phyloP scores from a whole-genome alignment of 2,113 vertebrate genomes.

The Eretmochelys imbricata region DNA sequence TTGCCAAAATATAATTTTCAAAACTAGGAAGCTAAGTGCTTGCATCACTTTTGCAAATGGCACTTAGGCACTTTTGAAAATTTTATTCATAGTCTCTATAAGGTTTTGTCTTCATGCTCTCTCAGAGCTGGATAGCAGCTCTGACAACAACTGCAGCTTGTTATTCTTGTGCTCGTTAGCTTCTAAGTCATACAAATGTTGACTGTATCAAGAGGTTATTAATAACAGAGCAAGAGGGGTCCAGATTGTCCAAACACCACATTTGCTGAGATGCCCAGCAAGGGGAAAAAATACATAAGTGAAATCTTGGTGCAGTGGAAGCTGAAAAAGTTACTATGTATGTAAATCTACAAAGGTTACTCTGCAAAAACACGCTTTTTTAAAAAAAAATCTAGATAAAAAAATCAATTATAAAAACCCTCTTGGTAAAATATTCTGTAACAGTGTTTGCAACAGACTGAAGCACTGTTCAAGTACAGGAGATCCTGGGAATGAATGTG shows the following conservation, averaged over 20 bases:
- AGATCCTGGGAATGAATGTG: conserved; percentile 51
- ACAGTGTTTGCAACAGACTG: background rate
- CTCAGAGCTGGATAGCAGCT: conserved; percentile 14
- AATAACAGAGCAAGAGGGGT: conserved; percentile 61
- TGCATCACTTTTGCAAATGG: background rate
- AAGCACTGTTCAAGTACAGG: background rate
- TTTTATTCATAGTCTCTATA: conserved; percentile 46
- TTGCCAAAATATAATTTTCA: conserved; percentile 11
- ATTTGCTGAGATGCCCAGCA: conserved; percentile 59
- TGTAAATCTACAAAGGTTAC: conserved; percentile 48
- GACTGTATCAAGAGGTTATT: conserved; percentile 56
- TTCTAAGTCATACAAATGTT: conserved; percentile 37
- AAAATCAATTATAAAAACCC: background rate
- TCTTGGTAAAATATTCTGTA: conserved; percentile 22
- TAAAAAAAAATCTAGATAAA: background rate
- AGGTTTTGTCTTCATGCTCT: background rate
- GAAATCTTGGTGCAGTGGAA: conserved; percentile 56
- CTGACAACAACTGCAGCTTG: conserved; percentile 27
- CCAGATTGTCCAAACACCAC: conserved; percentile 58
- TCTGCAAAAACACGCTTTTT: background rate
- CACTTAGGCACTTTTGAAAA: background rate
- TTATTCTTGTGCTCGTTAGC: conserved; percentile 69
- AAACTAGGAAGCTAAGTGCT: background rate
- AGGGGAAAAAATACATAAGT: conserved; percentile 45
- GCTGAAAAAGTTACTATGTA: conserved; percentile 43